Evolutionary conservation across 2,888 invertebrate species (phyloP).

Genomic region (Protula sp.): DNA sequence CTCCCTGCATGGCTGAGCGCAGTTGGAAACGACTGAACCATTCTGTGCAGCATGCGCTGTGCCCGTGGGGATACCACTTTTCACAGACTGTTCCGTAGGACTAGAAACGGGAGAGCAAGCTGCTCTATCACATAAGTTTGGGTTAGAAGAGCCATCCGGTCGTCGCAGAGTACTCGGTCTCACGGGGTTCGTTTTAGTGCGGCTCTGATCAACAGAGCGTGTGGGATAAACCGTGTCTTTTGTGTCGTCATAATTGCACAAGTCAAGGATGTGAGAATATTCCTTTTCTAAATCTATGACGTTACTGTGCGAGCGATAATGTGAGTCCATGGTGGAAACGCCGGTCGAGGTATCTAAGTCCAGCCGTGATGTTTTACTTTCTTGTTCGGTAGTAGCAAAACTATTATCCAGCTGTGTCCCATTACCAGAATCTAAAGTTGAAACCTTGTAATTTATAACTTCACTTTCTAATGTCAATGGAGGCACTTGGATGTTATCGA

Average conservation of each 20-base stretch:
- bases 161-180: conserved; percentile 65
- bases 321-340: neutral
- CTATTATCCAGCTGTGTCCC: neutral
- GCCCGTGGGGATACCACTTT: no score
- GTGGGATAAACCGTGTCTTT: neutral
- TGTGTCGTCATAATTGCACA: neutral
- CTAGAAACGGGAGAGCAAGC: neutral
- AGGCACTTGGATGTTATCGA: neutral
- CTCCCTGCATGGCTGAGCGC: neutral
- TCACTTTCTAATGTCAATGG: no score
- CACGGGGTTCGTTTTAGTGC: conserved; percentile 1
- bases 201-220: conserved; percentile 8
- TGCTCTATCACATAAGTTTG: conserved; percentile 63
- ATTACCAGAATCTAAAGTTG: neutral
- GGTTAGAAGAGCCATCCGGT: conserved; percentile 90
- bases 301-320: neutral
- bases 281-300: neutral
- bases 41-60: no score
- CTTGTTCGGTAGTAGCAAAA: neutral
- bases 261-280: neutral
- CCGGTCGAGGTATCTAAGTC: neutral
- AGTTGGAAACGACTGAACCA: neutral
- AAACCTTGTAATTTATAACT: neutral
- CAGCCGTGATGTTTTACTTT: neutral
- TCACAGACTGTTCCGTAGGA: neutral